Conservation (phyloP, 2,797 vertebrate species). For the Syndactyla subalaris region DNA sequence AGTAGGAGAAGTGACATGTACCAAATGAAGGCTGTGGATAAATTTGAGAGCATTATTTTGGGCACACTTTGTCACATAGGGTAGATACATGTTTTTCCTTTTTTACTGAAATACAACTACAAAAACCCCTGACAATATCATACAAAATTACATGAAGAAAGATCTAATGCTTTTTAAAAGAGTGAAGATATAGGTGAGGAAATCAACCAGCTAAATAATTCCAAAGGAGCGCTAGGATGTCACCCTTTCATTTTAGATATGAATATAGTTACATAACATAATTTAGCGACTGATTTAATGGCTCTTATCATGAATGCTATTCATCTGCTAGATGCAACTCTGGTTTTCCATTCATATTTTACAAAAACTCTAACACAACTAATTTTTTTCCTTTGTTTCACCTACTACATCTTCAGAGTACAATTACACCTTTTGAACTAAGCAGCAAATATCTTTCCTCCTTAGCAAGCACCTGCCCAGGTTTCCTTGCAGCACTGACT, state of each 20-base stretch:
- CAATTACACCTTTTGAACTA: neutral
- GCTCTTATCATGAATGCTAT: slow-evolving; percentile 16
- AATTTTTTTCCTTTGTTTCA: neutral
- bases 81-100: neutral
- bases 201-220: slow-evolving; percentile 13
- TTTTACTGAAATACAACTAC: neutral
- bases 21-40: neutral
- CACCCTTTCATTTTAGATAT: slow-evolving; percentile 1
- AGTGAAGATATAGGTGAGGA: neutral
- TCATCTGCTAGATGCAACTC: slow-evolving; percentile 1
- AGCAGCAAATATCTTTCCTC: neutral
- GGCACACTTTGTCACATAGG: neutral
- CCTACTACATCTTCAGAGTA: neutral
- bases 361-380: neutral
- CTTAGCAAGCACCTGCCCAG: neutral
- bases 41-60: neutral
- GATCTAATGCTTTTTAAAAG: neutral
- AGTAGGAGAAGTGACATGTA: neutral
- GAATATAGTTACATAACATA: neutral
- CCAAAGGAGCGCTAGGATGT: neutral
- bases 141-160: neutral
- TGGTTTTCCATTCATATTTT: slow-evolving; percentile 30
- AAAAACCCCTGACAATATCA: neutral
- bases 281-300: slow-evolving; percentile 39
- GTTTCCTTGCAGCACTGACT: neutral